Base-by-base conservation (phyloP, 1,140 invertebrate genomes). In the Atta cephalotes region DNA sequence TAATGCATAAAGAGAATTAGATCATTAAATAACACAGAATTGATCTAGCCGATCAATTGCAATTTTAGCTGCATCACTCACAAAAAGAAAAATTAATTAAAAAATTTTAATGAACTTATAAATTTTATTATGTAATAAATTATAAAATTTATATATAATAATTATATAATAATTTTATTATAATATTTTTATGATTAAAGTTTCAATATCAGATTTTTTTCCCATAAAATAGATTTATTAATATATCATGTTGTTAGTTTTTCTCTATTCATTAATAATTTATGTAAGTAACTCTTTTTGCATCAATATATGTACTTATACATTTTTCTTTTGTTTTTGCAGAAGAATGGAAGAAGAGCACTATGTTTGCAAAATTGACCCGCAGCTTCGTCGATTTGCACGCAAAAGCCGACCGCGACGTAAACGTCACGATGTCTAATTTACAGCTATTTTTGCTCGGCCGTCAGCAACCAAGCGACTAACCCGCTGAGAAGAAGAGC, bases 361-460 rank as follows among this genome's bases (percentile, higher is more conserved):
- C 10, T 28, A 5, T 84, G 53, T 84, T 84, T 84, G 56, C 80
- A 72, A 71, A 84, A 63, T 49, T 56, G 80, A 45, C 39, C 45
- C 79, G 71, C 85, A 66, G 25, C 72, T 65, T 53, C 18, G 45
- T 39, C 31, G 31, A 31, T 31, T 31, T 31, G 71, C 85, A 77
- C 81, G 70, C 62, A 76, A 88, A 65, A 86, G 45, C 62, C 78
- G 71, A 86, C 89, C 90, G 76, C 90, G 86, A 76, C 89, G 89
- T 93, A 92, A 93, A 93, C 87, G 92, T 92, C 92, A 78, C 85
- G 86, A 85, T 79, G 87, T 87, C 88, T 93, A 93, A 93, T 93
- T 93, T 93, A 93, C 91, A 92, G 89, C 85, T 92, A 92, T 92
- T 92, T 93, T 93, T 93, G 82, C 82, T 65, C 74, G 31, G 63